Evolutionary conservation across 2,797 vertebrate genomes (phyloP).

Genomic region (Streptopelia turtur): DNA sequence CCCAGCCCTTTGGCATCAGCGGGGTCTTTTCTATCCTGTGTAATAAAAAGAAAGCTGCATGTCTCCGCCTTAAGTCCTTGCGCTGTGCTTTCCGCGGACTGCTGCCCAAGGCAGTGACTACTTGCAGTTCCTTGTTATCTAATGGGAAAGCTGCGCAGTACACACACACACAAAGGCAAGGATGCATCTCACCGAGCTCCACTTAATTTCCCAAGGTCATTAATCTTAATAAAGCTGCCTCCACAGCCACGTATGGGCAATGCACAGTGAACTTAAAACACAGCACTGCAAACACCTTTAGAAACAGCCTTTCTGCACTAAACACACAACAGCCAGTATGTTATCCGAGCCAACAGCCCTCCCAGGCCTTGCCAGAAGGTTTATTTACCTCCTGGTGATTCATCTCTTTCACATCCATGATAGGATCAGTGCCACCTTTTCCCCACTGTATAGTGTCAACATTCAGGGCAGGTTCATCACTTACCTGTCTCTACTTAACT

Average conservation of each 20-base stretch:
- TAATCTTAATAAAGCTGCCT: not conserved
- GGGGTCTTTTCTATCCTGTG: not conserved
- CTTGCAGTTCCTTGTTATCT: not conserved
- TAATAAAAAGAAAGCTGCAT: not conserved
- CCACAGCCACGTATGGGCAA: not conserved
- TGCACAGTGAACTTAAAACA: not conserved
- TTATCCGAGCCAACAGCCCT: not conserved
- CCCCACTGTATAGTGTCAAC: not conserved
- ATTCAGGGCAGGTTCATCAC: not conserved
- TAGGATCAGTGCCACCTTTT: not conserved
- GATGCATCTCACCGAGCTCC: accelerated
- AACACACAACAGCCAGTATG: accelerated
- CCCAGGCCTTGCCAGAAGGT: not conserved
- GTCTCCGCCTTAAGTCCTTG: not conserved
- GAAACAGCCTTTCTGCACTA: not conserved
- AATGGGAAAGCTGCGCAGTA: not conserved
- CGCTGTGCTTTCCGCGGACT: accelerated
- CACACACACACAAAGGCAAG: not conserved
- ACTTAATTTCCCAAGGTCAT: not conserved
- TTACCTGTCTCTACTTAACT: not conserved
- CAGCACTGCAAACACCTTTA: not conserved
- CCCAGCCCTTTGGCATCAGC: not conserved
- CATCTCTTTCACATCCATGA: not conserved
- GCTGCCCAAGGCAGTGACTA: not conserved
- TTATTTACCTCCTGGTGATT: not conserved